Evolutionary conservation across 2,797 vertebrate genomes (phyloP).

Genomic region (Hypotaenidia philippensis): DNA sequence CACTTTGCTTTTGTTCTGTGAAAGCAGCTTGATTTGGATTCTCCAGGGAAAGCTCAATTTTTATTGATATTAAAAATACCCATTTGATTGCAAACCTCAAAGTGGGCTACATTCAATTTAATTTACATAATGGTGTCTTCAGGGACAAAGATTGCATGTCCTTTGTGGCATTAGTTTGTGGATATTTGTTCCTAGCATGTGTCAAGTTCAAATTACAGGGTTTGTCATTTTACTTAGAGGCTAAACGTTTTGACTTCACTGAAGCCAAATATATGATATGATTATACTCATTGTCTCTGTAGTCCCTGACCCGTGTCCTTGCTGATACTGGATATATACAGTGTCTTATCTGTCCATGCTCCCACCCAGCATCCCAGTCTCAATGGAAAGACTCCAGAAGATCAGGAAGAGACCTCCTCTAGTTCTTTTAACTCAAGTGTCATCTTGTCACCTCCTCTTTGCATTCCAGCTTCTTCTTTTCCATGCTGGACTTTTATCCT

Average conservation of each 20-base stretch:
- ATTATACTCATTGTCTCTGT: not conserved
- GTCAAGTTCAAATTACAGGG: constrained; percentile 47
- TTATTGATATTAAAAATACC: constrained; percentile 67
- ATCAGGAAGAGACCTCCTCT: not conserved
- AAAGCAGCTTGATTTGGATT: constrained; percentile 53
- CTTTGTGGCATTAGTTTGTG: constrained; percentile 56
- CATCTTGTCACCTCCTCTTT: not conserved
- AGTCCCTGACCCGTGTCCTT: not conserved
- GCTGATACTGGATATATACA: not conserved
- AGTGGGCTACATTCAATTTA: constrained; percentile 48
- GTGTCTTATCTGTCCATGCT: not conserved
- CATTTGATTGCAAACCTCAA: constrained; percentile 58
- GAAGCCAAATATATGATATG: not conserved
- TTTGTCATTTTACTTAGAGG: constrained; percentile 40
- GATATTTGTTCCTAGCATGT: constrained; percentile 56
- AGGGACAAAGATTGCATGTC: constrained; percentile 59
- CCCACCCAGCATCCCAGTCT: not conserved
- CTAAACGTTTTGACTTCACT: constrained; percentile 49
- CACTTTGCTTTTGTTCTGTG: constrained; percentile 38
- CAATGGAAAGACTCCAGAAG: not conserved
- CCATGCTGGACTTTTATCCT: not conserved
- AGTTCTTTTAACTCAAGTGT: not conserved
- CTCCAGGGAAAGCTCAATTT: constrained; percentile 60
- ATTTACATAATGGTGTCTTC: constrained; percentile 53
- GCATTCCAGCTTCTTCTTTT: not conserved